Evolutionary conservation across 1,140 invertebrate genomes (phyloP).

Genomic region (Potamilus streckersoni): DNA sequence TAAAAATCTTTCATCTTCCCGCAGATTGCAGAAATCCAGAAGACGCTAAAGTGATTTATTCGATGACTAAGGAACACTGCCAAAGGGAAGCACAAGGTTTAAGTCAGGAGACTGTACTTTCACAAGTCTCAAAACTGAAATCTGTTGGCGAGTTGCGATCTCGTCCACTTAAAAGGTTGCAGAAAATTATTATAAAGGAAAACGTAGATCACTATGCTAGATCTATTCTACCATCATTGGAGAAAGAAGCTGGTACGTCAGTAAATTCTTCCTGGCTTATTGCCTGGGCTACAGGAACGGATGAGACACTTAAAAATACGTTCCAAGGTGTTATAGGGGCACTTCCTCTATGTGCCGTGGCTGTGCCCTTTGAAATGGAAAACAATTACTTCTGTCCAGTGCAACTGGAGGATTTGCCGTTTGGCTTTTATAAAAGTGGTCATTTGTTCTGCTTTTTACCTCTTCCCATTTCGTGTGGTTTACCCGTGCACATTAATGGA

Average conservation of each 20-base stretch:
- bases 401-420: background rate
- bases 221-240: no score
- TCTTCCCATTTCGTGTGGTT: constrained; percentile 14
- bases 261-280: constrained; percentile 15
- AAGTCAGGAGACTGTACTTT: no score
- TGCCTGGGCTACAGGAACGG: constrained; percentile 13
- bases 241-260: no score
- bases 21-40: constrained; percentile 9
- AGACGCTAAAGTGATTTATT: constrained; percentile 2
- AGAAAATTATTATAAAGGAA: no score
- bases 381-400: background rate
- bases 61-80: no score
- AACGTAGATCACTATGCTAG: no score
- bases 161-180: no score
- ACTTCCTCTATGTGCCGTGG: constrained; percentile 27
- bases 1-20: constrained; percentile 53
- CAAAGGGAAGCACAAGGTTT: no score
- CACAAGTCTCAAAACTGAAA: no score
- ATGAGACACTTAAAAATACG: background rate
- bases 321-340: constrained; percentile 15
- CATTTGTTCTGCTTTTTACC: constrained; percentile 34
- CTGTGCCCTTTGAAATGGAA: constrained; percentile 6
- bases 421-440: constrained; percentile 22
- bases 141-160: no score
- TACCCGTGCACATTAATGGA: constrained; percentile 30